These are phyloP conservation scores for Montipora cactus DNA, from an alignment of 64 coral and sea anemone genomes.

Conservation along the genomic window DNA sequence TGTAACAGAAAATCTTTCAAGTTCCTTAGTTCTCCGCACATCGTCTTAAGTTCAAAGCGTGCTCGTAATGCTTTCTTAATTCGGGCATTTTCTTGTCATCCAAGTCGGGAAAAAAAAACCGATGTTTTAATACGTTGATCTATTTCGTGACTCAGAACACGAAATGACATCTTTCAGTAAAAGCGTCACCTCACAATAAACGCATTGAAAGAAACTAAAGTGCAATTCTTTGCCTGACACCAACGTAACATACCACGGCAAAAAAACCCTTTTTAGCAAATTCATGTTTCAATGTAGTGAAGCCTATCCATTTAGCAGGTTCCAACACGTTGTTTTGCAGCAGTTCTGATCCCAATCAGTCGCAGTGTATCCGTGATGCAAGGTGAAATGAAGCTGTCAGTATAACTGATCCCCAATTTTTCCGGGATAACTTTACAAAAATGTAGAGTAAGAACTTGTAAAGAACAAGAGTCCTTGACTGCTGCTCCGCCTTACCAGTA, in stretches of 20 bases:
- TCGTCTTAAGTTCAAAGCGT: background rate
- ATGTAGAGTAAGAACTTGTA: conserved; percentile 42
- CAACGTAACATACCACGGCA: background rate
- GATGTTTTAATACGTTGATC: background rate
- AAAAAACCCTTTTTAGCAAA: background rate
- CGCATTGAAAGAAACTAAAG: conserved; percentile 6
- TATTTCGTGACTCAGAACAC: conserved; percentile 35
- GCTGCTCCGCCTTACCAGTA: conserved; percentile 43
- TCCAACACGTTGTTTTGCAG: background rate
- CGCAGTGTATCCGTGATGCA: background rate
- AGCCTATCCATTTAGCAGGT: background rate
- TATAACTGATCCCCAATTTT: background rate
- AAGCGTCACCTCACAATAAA: conserved; percentile 29
- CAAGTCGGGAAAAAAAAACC: background rate
- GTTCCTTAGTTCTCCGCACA: background rate
- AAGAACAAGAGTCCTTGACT: conserved; percentile 33
- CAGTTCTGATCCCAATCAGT: background rate
- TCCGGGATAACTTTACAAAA: conserved; percentile 9
- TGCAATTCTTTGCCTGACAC: conserved; percentile 7
- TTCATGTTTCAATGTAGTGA: background rate
- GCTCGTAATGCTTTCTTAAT: too few species aligned
- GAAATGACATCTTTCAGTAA: conserved; percentile 33
- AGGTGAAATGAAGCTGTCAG: background rate
- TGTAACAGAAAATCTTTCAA: background rate
- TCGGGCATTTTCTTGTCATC: background rate